phyloP scores from a whole-genome alignment of 2,113 vertebrate species.

The Callionymus lyra region DNA sequence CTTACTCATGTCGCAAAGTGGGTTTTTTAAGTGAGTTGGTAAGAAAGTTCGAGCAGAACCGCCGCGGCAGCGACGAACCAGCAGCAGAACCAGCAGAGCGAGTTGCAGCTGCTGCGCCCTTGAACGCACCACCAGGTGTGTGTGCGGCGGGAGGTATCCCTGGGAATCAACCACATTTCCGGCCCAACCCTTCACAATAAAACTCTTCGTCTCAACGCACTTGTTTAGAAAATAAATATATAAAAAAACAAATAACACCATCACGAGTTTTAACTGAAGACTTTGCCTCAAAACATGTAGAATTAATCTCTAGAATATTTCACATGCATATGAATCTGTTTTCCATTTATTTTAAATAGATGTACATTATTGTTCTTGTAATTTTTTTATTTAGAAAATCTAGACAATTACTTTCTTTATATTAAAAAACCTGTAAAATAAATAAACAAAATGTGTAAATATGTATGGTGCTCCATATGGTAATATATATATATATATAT shows the following conservation, averaged over 20 bases:
- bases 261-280: too few relatives aligned
- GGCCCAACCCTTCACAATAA: conserved; percentile 9
- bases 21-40: neutral
- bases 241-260: too few relatives aligned
- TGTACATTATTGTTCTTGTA: too few relatives aligned
- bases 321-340: too few relatives aligned
- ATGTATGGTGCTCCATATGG: neutral
- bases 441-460: neutral
- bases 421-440: neutral
- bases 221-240: neutral
- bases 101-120: conserved; percentile 6
- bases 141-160: neutral
- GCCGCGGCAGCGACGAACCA: conserved; percentile 2
- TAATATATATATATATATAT: neutral
- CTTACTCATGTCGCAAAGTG: conserved; percentile 43
- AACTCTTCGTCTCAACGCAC: neutral
- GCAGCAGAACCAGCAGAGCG: conserved; percentile 26
- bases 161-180: conserved; percentile 5
- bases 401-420: neutral
- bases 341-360: too few relatives aligned
- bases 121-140: conserved; percentile 13
- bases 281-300: too few relatives aligned
- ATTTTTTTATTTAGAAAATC: too few relatives aligned
- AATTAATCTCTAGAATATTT: too few relatives aligned
- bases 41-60: neutral